phyloP scores from a whole-genome alignment of 23 tunicate genomes.

The Ciona savignyi region DNA sequence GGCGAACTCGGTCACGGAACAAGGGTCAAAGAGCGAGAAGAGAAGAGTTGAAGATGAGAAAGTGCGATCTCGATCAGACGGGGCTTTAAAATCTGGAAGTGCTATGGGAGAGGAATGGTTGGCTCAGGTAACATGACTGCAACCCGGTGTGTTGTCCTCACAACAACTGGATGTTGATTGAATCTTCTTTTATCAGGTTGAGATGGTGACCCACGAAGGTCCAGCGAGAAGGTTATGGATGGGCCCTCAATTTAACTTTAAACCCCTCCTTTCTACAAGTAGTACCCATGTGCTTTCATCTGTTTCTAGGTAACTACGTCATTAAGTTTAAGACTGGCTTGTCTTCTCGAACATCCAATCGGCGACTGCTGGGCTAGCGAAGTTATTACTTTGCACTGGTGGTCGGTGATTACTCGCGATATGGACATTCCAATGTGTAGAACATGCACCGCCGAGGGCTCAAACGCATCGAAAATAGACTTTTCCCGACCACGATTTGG shows the following conservation, averaged over 20 bases:
- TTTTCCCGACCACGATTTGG: no score
- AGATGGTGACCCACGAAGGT: slow-evolving; percentile 86
- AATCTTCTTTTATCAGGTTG: no score
- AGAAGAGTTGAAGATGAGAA: background rate
- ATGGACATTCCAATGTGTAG: no score
- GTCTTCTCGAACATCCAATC: no score
- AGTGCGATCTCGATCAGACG: background rate
- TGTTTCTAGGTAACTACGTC: slow-evolving; percentile 58
- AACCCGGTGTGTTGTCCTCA: no score
- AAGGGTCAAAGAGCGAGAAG: background rate
- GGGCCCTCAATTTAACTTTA: slow-evolving; percentile 93
- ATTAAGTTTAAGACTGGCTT: no score
- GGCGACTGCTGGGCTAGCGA: no score
- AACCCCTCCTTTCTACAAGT: slow-evolving; percentile 27
- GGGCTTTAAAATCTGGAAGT: background rate
- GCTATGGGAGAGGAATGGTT: background rate
- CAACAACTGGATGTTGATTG: no score
- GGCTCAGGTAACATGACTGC: background rate
- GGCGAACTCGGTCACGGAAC: background rate
- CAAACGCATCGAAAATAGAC: no score
- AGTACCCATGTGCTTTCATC: slow-evolving; percentile 59
- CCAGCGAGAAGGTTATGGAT: slow-evolving; percentile 93
- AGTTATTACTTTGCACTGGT: no score
- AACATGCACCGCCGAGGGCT: no score
- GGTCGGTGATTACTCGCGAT: no score